Evolutionary conservation across 2,113 vertebrate species (phyloP), one percentile per base, ranked within the genome.

Genomic region (Notiomystis cincta): DNA sequence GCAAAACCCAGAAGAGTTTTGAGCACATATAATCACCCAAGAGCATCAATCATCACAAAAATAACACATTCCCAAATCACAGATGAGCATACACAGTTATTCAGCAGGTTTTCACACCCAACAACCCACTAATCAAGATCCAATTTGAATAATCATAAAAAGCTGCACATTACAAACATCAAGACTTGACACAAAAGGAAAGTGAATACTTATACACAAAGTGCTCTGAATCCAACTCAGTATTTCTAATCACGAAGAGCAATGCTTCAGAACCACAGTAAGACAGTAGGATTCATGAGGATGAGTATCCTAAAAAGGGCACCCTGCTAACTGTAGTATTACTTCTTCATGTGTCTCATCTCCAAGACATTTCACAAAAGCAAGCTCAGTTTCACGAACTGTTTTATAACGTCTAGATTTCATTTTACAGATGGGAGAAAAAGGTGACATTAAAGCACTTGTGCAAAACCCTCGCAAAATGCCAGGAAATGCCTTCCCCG

Each of bases 211-310:
- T 53, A 56, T 30, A 73, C 37, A 77, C 15, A 61, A 48, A 82
- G 24, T 45, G 27, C 7, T n/a, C 15, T 3, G 1, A 35, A 69
- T 65, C 37, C 18, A n/a, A 60, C 53, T 84, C 37, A 40, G 9
- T 38, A 58, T 47, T 77, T 14, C 65, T 22, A 40, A 44, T 23
- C 25, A 58, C 2, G 21, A 80, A 69, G 30, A 76, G 30, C 44
- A 81, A 40, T 19, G 20, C 22, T 85, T 61, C 35, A 71, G 42
- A 57, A 28, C 16, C 31, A 71, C 18, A 38, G 7, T 12, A 44
- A 35, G 17, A 69, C 0, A 40, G 44, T 0, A 40, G 19, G 11
- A 62, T 64, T 65, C 33, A 11, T 8, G 21, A 65, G 7, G 33
- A 57, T 9, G 16, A 64, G 23, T 23, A 54, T 10, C n/a, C 62